These are phyloP conservation scores for Styela plicata DNA, from an alignment of 23 tunicate genomes.

Conservation along the genomic window DNA sequence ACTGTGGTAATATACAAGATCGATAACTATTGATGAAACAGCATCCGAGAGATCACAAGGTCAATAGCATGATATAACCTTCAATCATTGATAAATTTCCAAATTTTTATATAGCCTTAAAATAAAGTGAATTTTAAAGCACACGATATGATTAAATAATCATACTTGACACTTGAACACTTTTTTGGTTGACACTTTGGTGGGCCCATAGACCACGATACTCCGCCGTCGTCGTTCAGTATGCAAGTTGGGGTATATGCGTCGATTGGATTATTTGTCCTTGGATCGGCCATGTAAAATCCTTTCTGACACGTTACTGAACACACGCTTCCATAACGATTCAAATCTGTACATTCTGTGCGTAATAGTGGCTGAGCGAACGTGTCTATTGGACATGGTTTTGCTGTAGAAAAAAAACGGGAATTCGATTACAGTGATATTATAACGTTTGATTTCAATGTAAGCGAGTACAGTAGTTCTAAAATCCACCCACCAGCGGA, in stretches of 20 bases:
- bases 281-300: constrained; percentile 4
- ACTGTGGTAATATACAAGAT: too few species aligned
- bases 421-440: background rate
- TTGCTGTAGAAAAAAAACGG: constrained; percentile 13
- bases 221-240: background rate
- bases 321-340: constrained; percentile 29
- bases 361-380: background rate
- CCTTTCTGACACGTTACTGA: constrained; percentile 9
- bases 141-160: too few species aligned
- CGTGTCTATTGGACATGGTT: constrained; percentile 14
- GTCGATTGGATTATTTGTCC: background rate
- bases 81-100: too few species aligned
- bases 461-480: too few species aligned
- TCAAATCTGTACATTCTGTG: constrained; percentile 2
- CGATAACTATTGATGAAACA: too few species aligned
- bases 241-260: constrained; percentile 17
- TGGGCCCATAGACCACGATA: background rate
- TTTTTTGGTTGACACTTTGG: constrained; percentile 16
- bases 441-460: too few species aligned
- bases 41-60: too few species aligned
- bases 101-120: too few species aligned
- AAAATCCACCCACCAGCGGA: too few species aligned
- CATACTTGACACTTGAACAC: constrained; percentile 19
- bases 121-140: too few species aligned
- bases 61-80: too few species aligned